Percentiles rank a stretch among this genome's conserved stretches.
Evolutionary conservation across 1,140 invertebrate species (phyloP).

Genomic region (Calliopsis andreniformis): DNA sequence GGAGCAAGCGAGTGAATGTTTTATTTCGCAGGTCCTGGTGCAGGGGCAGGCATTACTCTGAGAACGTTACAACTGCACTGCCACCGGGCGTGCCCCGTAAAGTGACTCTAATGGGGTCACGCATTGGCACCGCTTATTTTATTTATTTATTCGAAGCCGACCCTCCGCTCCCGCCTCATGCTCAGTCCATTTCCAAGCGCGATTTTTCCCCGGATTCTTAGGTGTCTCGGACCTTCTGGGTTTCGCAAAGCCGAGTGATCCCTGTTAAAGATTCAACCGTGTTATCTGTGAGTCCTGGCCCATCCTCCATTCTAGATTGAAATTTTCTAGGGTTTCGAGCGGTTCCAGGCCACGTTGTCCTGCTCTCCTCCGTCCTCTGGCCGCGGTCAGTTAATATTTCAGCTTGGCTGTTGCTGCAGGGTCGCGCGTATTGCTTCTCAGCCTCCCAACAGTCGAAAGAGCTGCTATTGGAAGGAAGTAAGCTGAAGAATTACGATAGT

Average conservation of each 20-base stretch:
- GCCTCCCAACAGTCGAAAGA: background rate
- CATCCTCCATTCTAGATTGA: constrained; percentile 73
- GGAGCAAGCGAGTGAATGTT: constrained; percentile 45
- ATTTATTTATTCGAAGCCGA: constrained; percentile 75
- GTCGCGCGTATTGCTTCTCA: background rate
- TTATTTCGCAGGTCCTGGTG: constrained; percentile 39
- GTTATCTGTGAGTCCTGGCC: constrained; percentile 72
- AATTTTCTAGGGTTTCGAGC: constrained; percentile 77
- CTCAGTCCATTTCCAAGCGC: constrained; percentile 7
- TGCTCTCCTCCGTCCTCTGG: background rate
- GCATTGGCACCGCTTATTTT: constrained; percentile 69
- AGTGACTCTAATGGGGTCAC: constrained; percentile 76
- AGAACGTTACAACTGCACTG: constrained; percentile 46
- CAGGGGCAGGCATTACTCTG: constrained; percentile 44
- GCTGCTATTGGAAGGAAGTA: background rate
- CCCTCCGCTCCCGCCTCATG: constrained; percentile 1
- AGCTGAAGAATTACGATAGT: background rate
- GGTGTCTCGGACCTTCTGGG: constrained; percentile 33
- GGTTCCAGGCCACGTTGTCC: constrained; percentile 41
- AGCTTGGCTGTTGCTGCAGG: background rate
- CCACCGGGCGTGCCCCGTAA: constrained; percentile 58
- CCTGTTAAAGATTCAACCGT: constrained; percentile 79
- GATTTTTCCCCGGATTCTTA: constrained; percentile 43
- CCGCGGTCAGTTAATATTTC: constrained; percentile 33
- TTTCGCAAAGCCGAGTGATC: constrained; percentile 58